phyloP scores from a whole-genome alignment of 2,797 vertebrate species.

The Aselliscus stoliczkanus region DNA sequence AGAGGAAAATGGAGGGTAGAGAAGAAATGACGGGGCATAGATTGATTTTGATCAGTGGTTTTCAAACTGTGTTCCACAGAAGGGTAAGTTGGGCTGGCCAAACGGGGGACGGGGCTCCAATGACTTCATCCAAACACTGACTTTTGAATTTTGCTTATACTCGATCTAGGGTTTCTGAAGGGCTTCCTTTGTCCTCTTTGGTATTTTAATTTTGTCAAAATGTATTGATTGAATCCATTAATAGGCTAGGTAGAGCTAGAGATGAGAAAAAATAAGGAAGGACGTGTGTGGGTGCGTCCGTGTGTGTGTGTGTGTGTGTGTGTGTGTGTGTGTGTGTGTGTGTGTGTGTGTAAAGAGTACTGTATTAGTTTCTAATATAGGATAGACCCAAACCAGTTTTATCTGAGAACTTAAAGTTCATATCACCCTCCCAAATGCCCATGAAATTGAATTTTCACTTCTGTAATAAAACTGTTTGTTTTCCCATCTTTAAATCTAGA shows the following conservation, averaged over 20 bases:
- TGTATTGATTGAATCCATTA: not conserved
- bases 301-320: not conserved
- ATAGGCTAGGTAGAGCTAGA: not conserved
- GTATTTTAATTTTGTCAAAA: not conserved
- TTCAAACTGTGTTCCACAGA: not conserved
- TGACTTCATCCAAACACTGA: not conserved
- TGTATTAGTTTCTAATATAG: not conserved
- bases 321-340: not conserved
- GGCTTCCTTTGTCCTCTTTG: not conserved
- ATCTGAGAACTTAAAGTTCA: not conserved
- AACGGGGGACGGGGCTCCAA: not conserved
- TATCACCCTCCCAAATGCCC: not conserved
- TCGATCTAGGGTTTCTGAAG: not conserved
- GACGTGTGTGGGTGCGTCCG: not conserved
- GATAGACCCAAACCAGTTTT: not conserved
- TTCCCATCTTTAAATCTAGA: conserved; percentile 30
- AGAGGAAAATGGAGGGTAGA: not conserved
- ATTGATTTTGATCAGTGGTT: not conserved
- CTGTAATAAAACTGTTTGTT: not conserved
- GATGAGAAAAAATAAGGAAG: not conserved
- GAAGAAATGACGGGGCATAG: not conserved
- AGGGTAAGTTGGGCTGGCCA: not conserved
- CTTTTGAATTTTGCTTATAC: not conserved
- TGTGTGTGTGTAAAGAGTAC: not conserved
- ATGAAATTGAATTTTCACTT: conserved; percentile 9